Conservation (phyloP, 2,797 vertebrate genomes). For the Rhynchonycteris naso region DNA sequence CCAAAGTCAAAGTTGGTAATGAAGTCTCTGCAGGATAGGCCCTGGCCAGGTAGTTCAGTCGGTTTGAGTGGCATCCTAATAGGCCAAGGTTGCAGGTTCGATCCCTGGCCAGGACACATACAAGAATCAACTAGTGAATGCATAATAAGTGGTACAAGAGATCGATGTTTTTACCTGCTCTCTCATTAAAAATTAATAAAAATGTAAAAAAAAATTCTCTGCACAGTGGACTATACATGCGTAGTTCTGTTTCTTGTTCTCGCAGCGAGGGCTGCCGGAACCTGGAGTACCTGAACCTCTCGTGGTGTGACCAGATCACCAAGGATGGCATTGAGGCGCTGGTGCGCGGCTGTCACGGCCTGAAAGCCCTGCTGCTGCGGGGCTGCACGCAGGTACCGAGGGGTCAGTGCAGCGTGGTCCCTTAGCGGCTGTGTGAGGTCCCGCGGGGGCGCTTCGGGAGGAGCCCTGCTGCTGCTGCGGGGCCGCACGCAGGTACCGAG, state of each 20-base stretch:
- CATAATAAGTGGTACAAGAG: too few species aligned
- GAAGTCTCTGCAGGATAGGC: conserved; percentile 70
- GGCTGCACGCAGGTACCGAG: conserved; percentile 94
- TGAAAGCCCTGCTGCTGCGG: conserved; percentile 93
- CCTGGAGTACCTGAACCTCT: conserved; percentile 95
- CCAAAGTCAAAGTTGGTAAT: neutral
- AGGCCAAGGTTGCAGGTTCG: too few species aligned
- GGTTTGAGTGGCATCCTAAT: too few species aligned
- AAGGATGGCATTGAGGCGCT: conserved; percentile 94
- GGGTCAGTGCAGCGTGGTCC: neutral
- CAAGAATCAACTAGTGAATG: too few species aligned
- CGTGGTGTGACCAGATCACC: conserved; percentile 96
- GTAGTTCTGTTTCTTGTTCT: conserved; percentile 75
- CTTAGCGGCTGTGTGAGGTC: too few species aligned
- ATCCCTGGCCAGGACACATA: too few species aligned
- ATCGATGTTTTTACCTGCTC: too few species aligned
- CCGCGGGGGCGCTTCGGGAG: neutral
- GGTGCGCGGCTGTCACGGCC: conserved; percentile 91
- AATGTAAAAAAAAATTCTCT: conserved; percentile 16
- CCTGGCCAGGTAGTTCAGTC: too few species aligned
- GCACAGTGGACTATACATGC: conserved; percentile 71
- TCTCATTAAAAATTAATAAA: too few species aligned
- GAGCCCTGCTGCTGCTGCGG: conserved; percentile 90
- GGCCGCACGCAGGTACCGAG: conserved; percentile 94
- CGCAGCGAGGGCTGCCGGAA: conserved; percentile 94